Evolutionary conservation across 1,140 invertebrate genomes (phyloP).

Genomic region (Myzus persicae): DNA sequence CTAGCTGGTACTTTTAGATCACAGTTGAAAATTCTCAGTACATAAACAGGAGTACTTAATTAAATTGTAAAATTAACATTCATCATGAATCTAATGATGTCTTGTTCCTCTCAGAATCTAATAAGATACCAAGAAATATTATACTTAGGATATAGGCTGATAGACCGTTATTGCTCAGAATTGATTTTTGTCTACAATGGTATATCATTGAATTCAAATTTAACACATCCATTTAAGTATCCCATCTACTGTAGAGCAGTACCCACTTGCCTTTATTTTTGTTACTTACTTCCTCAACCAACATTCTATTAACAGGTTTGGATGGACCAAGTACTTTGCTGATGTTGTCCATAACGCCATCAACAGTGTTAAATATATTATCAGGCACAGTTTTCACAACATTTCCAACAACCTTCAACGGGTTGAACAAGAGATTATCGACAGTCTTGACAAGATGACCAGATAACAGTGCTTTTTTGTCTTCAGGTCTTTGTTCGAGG

Average conservation of each 20-base stretch:
- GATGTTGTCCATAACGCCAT: constrained; percentile 81
- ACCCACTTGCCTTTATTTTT: not conserved
- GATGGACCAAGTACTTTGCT: constrained; percentile 66
- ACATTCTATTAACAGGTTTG: constrained; percentile 28
- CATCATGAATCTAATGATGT: too few species aligned
- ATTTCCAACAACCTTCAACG: constrained; percentile 77
- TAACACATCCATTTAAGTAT: not conserved
- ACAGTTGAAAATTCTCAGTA: too few species aligned
- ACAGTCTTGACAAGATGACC: constrained; percentile 71
- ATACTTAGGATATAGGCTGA: not conserved
- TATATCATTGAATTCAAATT: not conserved
- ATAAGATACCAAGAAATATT: not conserved
- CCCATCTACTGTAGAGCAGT: not conserved
- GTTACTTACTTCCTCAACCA: constrained; percentile 29
- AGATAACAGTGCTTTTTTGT: constrained; percentile 73
- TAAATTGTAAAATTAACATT: not conserved
- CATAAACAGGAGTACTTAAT: too few species aligned
- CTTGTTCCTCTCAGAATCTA: not conserved
- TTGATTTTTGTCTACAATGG: not conserved
- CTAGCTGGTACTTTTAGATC: too few species aligned
- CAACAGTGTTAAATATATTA: constrained; percentile 80
- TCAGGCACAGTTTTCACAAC: constrained; percentile 83
- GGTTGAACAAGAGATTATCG: constrained; percentile 78
- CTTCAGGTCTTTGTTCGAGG: constrained; percentile 77
- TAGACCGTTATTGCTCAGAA: not conserved